Evolutionary conservation across 2,113 vertebrate species (phyloP).

Genomic region (Turnix velox): DNA sequence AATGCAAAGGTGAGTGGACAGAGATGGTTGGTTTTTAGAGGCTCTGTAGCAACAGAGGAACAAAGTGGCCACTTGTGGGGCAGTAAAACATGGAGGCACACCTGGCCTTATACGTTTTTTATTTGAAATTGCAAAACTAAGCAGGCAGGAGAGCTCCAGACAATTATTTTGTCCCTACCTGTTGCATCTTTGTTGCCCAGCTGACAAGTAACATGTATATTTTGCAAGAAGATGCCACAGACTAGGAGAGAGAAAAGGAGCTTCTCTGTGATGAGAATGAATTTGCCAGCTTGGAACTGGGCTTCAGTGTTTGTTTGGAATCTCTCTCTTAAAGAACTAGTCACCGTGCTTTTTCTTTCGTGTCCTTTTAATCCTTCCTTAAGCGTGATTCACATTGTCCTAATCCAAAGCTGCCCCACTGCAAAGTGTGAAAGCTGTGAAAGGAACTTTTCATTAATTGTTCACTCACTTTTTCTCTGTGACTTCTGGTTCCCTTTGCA

Average conservation of each 20-base stretch:
- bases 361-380: constrained; percentile 35
- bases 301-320: background rate
- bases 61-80: accelerated
- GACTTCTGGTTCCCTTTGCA: constrained; percentile 6
- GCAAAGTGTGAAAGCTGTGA: background rate
- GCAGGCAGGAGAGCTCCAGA: background rate
- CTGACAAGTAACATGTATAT: background rate
- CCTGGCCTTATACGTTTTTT: background rate
- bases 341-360: constrained; percentile 17
- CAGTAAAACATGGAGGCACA: background rate
- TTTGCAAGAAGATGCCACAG: background rate
- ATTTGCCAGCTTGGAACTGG: background rate
- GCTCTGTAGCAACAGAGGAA: background rate
- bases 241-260: background rate
- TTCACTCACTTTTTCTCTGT: constrained; percentile 8
- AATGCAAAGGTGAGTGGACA: background rate
- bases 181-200: background rate
- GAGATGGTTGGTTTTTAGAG: background rate
- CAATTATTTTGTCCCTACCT: background rate
- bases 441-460: constrained; percentile 40
- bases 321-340: background rate
- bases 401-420: background rate
- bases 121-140: background rate
- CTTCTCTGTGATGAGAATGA: background rate
- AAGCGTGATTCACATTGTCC: background rate